Evolutionary conservation across 2,113 vertebrate genomes (phyloP), one percentile per base, ranked within the genome.

Genomic region (Eolophus roseicapilla): DNA sequence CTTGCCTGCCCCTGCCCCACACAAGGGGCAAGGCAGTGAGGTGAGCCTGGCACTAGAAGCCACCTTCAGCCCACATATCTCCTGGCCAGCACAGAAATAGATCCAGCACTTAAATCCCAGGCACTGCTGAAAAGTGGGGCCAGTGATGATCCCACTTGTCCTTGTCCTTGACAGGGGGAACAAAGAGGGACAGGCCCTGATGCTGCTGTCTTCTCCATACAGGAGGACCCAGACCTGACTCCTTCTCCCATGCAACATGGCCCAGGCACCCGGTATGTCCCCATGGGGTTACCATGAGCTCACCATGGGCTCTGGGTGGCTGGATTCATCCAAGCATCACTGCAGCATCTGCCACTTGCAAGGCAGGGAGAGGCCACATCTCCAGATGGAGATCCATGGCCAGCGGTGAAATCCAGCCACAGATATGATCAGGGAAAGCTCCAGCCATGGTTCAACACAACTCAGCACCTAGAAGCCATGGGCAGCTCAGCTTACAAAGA

Each of bases 211-310:
- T 84, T 77, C 14, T 9, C 25, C n/a, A 13, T 21, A 33, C 5
- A 3, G 0, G 0, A 73, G 31, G 37, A 3, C 14, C 28, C 43
- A 59, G 20, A 43, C 18, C 20, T 28, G 11, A 4, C 3, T 82
- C 16, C 9, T 94, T 67, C 49, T 70, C 27, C 49, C 27, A 3
- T 1, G 4, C 59, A 31, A 43, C 43, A 17, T 3, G 1, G 33
- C 43, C 35, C 0, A 0, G 47, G 17, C 2, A 4, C 23, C 21
- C 37, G 43, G 8, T 7, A 2, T 31, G 11, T 33, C 29, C 15
- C 55, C 23, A 3, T 8, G 14, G 20, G 13, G 13, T 81, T 60
- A 81, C 41, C 17, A 5, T 7, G 31, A 25, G 28, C 29, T 81
- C 25, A 81, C 41, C 17, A 4, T 7, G 31, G 29, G 28, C 29